These are phyloP conservation scores for Drosophila mayri DNA, from an alignment of 1,140 invertebrate species.

Conservation along the genomic window DNA sequence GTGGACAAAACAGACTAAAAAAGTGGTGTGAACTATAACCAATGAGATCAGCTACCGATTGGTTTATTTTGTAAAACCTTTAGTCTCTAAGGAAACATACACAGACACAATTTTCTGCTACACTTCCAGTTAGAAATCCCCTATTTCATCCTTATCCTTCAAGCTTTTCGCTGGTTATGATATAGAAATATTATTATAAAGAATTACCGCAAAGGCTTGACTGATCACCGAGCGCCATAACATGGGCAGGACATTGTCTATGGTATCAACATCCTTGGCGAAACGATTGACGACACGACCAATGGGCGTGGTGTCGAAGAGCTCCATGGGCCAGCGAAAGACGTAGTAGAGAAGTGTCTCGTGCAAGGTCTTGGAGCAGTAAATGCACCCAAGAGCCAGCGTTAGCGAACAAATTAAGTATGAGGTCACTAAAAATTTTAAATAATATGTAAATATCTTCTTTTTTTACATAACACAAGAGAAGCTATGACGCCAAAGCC, in stretches of 20 bases:
- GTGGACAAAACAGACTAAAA: conserved; percentile 17
- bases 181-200: background rate
- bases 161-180: background rate
- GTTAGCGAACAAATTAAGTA: conserved; percentile 72
- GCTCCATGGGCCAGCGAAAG: conserved; percentile 89
- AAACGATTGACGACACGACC: conserved; percentile 92
- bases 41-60: conserved; percentile 6
- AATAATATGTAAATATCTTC: background rate
- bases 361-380: conserved; percentile 86
- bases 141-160: background rate
- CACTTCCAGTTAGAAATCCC: background rate
- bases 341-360: conserved; percentile 87
- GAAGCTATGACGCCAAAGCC: background rate
- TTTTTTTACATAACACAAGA: background rate
- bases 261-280: conserved; percentile 90
- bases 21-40: conserved; percentile 9
- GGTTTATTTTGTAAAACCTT: conserved; percentile 5
- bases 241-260: conserved; percentile 87
- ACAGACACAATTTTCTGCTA: background rate
- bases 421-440: conserved; percentile 77
- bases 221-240: conserved; percentile 83
- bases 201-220: conserved; percentile 69
- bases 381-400: conserved; percentile 84
- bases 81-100: background rate
- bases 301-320: conserved; percentile 92